Evolutionary conservation across 2,113 vertebrate species (phyloP).

Genomic region (Chelonoidis abingdonii): DNA sequence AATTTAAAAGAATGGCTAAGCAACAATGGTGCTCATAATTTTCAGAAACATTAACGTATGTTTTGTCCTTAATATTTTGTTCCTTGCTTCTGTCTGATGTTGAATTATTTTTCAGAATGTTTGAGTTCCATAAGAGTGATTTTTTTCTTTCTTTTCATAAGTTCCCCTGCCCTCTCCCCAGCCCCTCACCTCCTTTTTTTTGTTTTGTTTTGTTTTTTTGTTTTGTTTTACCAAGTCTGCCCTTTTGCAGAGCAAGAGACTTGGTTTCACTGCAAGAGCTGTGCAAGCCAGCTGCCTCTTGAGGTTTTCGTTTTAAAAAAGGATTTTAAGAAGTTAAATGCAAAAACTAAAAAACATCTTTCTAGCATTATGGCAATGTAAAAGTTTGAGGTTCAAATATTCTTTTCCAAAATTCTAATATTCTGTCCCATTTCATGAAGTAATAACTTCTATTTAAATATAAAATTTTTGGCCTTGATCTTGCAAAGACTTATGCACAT

Average conservation of each 20-base stretch:
- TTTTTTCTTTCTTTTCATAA: not conserved
- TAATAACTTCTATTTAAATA: not conserved
- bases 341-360: not conserved
- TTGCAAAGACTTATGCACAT: not conserved
- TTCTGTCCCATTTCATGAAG: not conserved
- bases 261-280: not conserved
- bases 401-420: not conserved
- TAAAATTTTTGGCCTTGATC: not conserved
- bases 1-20: not conserved
- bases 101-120: not conserved
- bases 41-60: not conserved
- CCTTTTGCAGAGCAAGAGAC: not conserved
- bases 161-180: not conserved
- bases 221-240: not conserved
- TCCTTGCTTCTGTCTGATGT: not conserved
- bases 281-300: not conserved
- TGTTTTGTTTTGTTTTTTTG: not conserved
- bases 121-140: not conserved
- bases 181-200: not conserved
- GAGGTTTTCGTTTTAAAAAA: not conserved
- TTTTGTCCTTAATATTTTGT: slow-evolving; percentile 15
- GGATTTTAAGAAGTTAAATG: not conserved
- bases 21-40: not conserved
- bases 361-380: not conserved
- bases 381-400: not conserved